These are phyloP conservation scores for Parnassius glacialis DNA, from an alignment of 2,888 invertebrate species.

Conservation along the genomic window DNA sequence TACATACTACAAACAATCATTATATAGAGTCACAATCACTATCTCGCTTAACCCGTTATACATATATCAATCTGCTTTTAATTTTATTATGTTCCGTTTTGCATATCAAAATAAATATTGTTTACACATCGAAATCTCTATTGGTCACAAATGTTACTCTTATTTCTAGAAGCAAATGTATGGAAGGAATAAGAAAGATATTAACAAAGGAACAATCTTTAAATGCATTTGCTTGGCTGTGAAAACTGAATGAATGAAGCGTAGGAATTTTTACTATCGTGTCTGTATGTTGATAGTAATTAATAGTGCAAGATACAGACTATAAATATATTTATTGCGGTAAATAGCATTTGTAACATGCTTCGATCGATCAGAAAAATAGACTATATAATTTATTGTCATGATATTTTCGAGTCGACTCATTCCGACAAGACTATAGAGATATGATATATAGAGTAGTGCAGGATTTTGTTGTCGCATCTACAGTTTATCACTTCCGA, in stretches of 20 bases:
- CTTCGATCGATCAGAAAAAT: constrained; percentile 54
- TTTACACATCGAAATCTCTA: neutral
- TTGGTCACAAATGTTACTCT: constrained; percentile 11
- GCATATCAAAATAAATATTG: neutral
- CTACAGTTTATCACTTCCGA: no score
- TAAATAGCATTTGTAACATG: constrained; percentile 6
- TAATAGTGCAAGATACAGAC: constrained; percentile 8
- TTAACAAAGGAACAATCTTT: neutral
- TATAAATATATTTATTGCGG: constrained; percentile 15
- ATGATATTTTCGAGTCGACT: constrained; percentile 58
- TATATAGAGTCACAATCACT: no score
- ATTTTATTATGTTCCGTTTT: neutral
- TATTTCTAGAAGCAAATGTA: neutral
- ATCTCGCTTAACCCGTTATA: no score
- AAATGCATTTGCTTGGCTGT: constrained; percentile 13
- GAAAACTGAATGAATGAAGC: neutral
- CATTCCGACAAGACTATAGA: constrained; percentile 31
- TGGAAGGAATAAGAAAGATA: constrained; percentile 4
- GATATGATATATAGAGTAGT: constrained; percentile 25
- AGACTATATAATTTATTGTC: constrained; percentile 69
- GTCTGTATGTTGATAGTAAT: neutral
- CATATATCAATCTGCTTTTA: neutral
- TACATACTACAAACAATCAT: no score
- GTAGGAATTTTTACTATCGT: neutral
- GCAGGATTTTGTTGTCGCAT: neutral